A percentile compares a stretch with the other conserved stretches of the same genome.
phyloP scores from a whole-genome alignment of 2,888 invertebrate species.

The Zhuqinia jingwanae region DNA sequence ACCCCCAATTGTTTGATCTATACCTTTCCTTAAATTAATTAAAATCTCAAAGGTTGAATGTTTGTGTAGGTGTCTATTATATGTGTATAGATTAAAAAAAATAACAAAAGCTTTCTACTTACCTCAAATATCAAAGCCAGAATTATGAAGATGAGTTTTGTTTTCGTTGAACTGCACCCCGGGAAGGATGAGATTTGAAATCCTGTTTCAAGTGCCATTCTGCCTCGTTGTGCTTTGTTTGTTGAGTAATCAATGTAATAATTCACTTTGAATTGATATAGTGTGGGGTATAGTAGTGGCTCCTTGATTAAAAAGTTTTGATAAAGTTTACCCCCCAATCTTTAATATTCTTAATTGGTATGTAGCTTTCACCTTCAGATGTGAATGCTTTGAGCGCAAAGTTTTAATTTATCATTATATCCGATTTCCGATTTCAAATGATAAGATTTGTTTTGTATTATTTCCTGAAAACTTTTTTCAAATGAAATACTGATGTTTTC shows the following conservation, averaged over 20 bases:
- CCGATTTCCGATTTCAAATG: neutral
- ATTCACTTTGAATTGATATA: neutral
- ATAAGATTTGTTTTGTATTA: slow-evolving; percentile 8
- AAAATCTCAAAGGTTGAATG: too few relatives aligned
- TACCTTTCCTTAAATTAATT: too few relatives aligned
- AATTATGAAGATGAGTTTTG: slow-evolving; percentile 29
- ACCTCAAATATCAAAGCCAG: slow-evolving; percentile 37
- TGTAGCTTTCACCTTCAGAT: too few relatives aligned
- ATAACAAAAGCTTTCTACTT: neutral
- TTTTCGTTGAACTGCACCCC: slow-evolving; percentile 7
- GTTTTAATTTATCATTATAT: too few relatives aligned
- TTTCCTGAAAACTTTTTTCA: too few relatives aligned
- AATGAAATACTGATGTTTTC: too few relatives aligned
- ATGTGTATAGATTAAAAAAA: neutral
- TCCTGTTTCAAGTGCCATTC: slow-evolving; percentile 7
- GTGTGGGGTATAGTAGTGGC: neutral
- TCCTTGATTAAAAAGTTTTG: neutral
- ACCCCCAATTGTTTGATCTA: too few relatives aligned
- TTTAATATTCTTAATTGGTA: too few relatives aligned
- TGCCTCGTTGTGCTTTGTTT: neutral
- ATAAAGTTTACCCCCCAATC: neutral
- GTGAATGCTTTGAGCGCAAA: too few relatives aligned
- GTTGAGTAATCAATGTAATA: neutral
- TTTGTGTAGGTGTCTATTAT: neutral
- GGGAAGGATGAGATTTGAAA: neutral